These are phyloP conservation scores for Maconellicoccus hirsutus DNA, from an alignment of 1,140 invertebrate genomes.

Conservation along the genomic window DNA sequence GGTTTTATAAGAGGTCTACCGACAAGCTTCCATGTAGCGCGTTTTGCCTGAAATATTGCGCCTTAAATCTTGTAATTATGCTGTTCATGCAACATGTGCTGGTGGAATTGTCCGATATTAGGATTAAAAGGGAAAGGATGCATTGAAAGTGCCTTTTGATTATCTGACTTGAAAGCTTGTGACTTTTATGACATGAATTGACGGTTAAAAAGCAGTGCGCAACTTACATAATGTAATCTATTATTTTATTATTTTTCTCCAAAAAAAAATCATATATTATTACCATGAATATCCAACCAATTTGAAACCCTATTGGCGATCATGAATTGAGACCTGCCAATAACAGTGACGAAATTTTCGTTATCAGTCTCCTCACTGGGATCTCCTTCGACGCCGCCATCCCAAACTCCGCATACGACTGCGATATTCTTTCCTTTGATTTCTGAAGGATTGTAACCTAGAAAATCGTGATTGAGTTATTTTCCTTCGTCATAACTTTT, in stretches of 20 bases:
- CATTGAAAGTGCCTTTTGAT: too few species aligned
- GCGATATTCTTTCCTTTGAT: conserved; percentile 60
- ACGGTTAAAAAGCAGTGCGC: too few species aligned
- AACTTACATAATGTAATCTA: too few species aligned
- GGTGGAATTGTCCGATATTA: too few species aligned
- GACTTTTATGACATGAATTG: too few species aligned
- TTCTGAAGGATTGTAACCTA: conserved; percentile 44
- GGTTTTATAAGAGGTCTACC: not conserved
- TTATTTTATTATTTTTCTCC: too few species aligned
- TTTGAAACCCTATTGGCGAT: conserved; percentile 80
- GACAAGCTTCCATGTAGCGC: not conserved
- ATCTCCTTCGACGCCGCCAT: conserved; percentile 58
- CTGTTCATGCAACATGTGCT: too few species aligned
- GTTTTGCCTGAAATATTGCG: too few species aligned
- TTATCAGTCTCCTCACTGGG: conserved; percentile 54
- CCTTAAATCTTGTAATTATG: too few species aligned
- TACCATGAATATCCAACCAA: conserved; percentile 49
- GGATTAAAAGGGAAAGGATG: too few species aligned
- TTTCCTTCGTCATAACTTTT: too few species aligned
- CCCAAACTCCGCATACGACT: conserved; percentile 67
- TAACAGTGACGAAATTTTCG: conserved; percentile 45
- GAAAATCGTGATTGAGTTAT: not conserved
- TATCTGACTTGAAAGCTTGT: too few species aligned
- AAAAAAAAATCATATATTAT: not conserved
- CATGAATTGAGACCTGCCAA: conserved; percentile 83